Evolutionary conservation across 1,140 invertebrate species (phyloP).

Genomic region (Eupeodes corollae): DNA sequence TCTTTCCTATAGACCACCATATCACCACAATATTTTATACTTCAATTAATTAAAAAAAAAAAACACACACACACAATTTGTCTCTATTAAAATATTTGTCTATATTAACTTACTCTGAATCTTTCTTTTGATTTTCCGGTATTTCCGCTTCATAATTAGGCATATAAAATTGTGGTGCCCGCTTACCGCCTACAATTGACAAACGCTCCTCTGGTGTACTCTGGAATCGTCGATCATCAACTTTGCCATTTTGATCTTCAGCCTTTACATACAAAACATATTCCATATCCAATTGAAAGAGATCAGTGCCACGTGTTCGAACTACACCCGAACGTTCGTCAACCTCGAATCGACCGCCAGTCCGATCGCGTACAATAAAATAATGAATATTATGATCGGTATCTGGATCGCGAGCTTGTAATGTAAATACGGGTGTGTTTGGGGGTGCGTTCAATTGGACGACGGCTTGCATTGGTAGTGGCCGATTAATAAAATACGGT

Average conservation of each 20-base stretch:
- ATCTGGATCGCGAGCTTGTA: constrained; percentile 89
- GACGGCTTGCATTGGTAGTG: constrained; percentile 90
- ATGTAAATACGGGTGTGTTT: constrained; percentile 89
- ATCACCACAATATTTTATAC: too few relatives aligned
- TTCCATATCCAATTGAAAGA: constrained; percentile 91
- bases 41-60: not conserved
- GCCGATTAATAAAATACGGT: constrained; percentile 90
- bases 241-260: constrained; percentile 83
- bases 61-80: not conserved
- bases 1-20: too few relatives aligned
- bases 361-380: constrained; percentile 84
- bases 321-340: constrained; percentile 88
- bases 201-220: constrained; percentile 82
- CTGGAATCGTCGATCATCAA: constrained; percentile 78
- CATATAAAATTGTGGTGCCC: constrained; percentile 90
- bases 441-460: constrained; percentile 88
- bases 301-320: constrained; percentile 77
- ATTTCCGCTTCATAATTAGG: constrained; percentile 87
- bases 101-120: constrained; percentile 70
- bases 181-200: constrained; percentile 85
- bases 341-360: constrained; percentile 67
- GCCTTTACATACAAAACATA: constrained; percentile 92
- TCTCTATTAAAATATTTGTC: too few relatives aligned
- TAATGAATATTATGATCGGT: constrained; percentile 93
- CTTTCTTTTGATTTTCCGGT: constrained; percentile 90